A percentile compares a stretch with the other conserved stretches of the same genome.
Evolutionary conservation across 1,140 invertebrate genomes (phyloP).

Genomic region (Drosophila rufa): DNA sequence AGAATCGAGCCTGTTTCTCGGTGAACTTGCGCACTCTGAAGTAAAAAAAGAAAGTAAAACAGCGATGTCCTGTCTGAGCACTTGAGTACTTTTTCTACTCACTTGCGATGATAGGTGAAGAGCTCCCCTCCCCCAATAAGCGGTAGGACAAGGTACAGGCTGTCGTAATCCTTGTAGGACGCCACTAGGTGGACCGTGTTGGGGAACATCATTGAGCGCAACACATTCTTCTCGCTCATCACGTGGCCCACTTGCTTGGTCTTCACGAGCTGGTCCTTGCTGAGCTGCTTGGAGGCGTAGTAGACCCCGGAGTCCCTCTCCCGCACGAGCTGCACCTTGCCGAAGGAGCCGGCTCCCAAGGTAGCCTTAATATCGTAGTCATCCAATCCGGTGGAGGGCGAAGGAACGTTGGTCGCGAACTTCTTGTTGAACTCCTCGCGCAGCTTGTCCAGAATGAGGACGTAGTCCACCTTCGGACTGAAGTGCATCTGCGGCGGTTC

Average conservation of each 20-base stretch:
- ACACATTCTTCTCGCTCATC: conserved; percentile 93
- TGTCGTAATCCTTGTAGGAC: conserved; percentile 94
- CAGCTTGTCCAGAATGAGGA: conserved; percentile 61
- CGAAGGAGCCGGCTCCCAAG: conserved; percentile 74
- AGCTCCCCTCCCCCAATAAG: conserved; percentile 94
- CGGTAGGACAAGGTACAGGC: conserved; percentile 93
- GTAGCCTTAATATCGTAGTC: conserved; percentile 61
- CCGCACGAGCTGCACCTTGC: conserved; percentile 67
- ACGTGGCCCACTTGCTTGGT: conserved; percentile 95
- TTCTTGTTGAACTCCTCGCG: conserved; percentile 70
- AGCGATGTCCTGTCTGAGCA: too few relatives aligned
- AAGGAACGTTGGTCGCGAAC: conserved; percentile 54
- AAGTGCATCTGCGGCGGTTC: conserved; percentile 52
- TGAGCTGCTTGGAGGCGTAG: conserved; percentile 96
- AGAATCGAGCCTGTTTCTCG: conserved; percentile 94
- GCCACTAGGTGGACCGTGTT: conserved; percentile 94
- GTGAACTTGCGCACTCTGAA: conserved; percentile 89
- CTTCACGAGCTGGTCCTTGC: conserved; percentile 95
- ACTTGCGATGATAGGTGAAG: conserved; percentile 91
- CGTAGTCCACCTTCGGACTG: conserved; percentile 73
- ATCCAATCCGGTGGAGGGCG: conserved; percentile 58
- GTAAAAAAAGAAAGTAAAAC: neutral
- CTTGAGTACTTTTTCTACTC: neutral
- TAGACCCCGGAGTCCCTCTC: conserved; percentile 81
- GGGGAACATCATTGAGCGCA: conserved; percentile 92